Evolutionary conservation across 2,797 vertebrate genomes (phyloP).

Genomic region (Taeniopygia guttata): DNA sequence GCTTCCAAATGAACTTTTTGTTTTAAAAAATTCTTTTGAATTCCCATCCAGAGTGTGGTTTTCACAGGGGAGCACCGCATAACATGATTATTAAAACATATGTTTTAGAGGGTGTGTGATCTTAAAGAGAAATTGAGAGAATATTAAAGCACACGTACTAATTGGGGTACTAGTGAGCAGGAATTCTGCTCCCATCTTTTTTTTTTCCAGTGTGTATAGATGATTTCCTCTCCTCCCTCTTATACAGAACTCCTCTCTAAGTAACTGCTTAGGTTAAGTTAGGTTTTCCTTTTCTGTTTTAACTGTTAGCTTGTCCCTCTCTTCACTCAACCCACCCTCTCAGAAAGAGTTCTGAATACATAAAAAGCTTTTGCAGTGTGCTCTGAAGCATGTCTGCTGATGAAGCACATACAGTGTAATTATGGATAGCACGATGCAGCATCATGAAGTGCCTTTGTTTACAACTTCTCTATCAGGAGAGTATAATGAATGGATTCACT

Average conservation of each 20-base stretch:
- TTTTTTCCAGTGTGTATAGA: background rate
- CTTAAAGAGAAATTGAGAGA: background rate
- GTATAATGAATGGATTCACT: slow-evolving; percentile 60
- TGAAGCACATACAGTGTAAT: slow-evolving; percentile 51
- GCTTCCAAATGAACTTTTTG: background rate
- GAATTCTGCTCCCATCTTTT: background rate
- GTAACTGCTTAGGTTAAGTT: background rate
- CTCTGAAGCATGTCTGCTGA: slow-evolving; percentile 49
- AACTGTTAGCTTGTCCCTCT: background rate
- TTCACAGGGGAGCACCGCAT: background rate
- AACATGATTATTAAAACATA: background rate
- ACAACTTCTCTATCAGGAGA: slow-evolving; percentile 43
- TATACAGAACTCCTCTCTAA: background rate
- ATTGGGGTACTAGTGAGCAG: background rate
- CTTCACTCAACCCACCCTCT: background rate
- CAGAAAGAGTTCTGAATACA: slow-evolving; percentile 4
- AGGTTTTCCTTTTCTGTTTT: background rate
- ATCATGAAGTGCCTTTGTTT: slow-evolving; percentile 67
- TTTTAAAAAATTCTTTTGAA: background rate
- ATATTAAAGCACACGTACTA: background rate
- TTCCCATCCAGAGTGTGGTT: background rate
- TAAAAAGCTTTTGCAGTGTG: slow-evolving; percentile 37
- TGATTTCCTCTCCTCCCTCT: background rate
- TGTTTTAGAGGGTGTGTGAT: background rate
- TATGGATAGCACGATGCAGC: slow-evolving; percentile 44